Base-by-base conservation (phyloP, 1,140 invertebrate species). In the Linepithema humile region DNA sequence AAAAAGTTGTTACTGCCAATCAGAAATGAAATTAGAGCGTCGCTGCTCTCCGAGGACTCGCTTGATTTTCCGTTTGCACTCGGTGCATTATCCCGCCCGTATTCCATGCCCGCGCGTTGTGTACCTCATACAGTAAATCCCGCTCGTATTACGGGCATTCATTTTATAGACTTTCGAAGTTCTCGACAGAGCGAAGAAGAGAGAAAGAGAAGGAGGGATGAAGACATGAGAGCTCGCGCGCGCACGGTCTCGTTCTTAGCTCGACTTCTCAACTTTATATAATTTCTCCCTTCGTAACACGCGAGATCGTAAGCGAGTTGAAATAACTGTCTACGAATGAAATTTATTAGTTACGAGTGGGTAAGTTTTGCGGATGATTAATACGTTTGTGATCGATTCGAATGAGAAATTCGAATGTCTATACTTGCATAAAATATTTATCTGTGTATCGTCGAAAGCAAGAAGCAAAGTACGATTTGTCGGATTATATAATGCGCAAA, bases 91-190 rank as follows among this genome's bases (percentile, higher is more conserved):
- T 60, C 55, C 40, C 73, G 60, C 59, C 38, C 57, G 38, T 75
- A 75, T 35, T 64, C 40, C 20, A 48, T 32, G 40, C 57, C 12
- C 20, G 40, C 23, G 35, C 9, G n/a, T 57, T 57, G 35, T 57
- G 59, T 64, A 77, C 55, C 73, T 77, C 73, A 59, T 35, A 50
- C 40, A 48, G 60, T 77, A 77, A 77, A 74, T 77, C 73, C 59
- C 40, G 59, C 29, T 65, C 73, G 40, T 65, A 48, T 77, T 77
- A 77, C 26, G 40, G 29, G 60, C 40, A 59, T 77, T 64, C 40
- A 64, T 17, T 77, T 77, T 77, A 77, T 48, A 65, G 59, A 64
- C 73, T 77, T 65, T 65, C 43, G 40, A 77, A 77, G 73, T 77
- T 77, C 45, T 65, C 43, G 40, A 38, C n/a, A 48, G 17, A 77